A percentile compares a stretch with the other conserved stretches of the same genome.
Conservation (phyloP, 2,888 invertebrate genomes). For the Nipponacmea schrenckii region DNA sequence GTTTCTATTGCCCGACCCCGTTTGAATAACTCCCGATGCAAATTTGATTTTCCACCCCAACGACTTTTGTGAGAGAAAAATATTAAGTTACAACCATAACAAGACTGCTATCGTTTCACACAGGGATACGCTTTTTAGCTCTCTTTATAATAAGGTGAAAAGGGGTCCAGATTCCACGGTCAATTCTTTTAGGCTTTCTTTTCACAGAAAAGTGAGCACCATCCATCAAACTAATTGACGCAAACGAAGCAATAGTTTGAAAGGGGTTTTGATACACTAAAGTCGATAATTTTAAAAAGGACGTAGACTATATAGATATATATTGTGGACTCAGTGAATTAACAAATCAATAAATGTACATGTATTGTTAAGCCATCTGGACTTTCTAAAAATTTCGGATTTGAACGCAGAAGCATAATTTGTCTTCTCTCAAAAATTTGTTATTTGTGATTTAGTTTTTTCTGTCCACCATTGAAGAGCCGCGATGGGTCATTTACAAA, state of each 20-base stretch:
- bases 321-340: no score
- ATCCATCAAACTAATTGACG: background rate
- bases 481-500: no score
- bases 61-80: background rate
- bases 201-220: background rate
- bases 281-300: no score
- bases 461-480: no score
- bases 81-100: background rate
- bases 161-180: background rate
- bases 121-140: background rate
- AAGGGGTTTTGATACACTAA: no score
- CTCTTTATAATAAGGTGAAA: background rate
- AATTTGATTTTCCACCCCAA: conserved; percentile 6
- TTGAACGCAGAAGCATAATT: no score
- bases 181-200: background rate
- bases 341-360: no score
- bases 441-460: no score
- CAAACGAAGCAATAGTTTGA: background rate
- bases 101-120: background rate
- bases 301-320: no score
- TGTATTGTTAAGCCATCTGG: no score
- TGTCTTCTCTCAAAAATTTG: no score
- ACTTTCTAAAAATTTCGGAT: no score
- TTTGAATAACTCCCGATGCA: conserved; percentile 3
- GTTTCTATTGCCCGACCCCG: background rate